phyloP scores from a whole-genome alignment of 2,113 vertebrate genomes.

The Dissostichus mawsoni region DNA sequence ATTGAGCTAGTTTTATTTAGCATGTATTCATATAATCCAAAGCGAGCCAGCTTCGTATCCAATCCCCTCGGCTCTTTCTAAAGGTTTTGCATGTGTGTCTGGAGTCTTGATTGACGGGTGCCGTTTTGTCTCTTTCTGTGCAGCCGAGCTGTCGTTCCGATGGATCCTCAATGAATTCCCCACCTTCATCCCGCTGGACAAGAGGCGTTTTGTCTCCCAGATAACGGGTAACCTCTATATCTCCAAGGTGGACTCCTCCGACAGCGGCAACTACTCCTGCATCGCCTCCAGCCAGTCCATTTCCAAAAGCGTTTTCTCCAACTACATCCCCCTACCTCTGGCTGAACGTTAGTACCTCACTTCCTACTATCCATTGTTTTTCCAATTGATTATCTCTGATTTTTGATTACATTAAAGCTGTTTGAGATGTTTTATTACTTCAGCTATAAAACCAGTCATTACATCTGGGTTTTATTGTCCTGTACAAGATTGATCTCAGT shows the following conservation, averaged over 20 bases:
- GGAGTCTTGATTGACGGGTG: conserved; percentile 60
- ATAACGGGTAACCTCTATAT: conserved; percentile 97
- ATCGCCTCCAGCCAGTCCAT: conserved; percentile 95
- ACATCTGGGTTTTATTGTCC: conserved; percentile 4
- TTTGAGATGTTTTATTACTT: not conserved
- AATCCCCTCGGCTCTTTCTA: conserved; percentile 9
- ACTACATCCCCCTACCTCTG: conserved; percentile 94
- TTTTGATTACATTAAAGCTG: not conserved
- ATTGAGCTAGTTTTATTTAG: conserved; percentile 45
- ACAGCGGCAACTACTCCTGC: conserved; percentile 97
- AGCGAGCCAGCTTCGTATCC: conserved; percentile 3
- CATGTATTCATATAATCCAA: conserved; percentile 47
- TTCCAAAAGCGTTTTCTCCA: conserved; percentile 98
- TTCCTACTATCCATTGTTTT: not conserved
- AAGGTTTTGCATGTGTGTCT: conserved; percentile 2
- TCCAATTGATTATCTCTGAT: not conserved
- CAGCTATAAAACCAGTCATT: not conserved
- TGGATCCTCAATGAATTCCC: conserved; percentile 99
- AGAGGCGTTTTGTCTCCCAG: conserved; percentile 95
- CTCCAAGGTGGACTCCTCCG: conserved; percentile 92
- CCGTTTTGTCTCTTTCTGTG: conserved; percentile 40
- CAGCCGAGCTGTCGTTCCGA: conserved; percentile 95
- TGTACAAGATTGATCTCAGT: not conserved
- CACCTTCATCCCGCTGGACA: conserved; percentile 93
- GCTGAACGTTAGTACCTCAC: conserved; percentile 88